Evolutionary conservation across 1,140 invertebrate species (phyloP).

Genomic region (Sycobia sp.): DNA sequence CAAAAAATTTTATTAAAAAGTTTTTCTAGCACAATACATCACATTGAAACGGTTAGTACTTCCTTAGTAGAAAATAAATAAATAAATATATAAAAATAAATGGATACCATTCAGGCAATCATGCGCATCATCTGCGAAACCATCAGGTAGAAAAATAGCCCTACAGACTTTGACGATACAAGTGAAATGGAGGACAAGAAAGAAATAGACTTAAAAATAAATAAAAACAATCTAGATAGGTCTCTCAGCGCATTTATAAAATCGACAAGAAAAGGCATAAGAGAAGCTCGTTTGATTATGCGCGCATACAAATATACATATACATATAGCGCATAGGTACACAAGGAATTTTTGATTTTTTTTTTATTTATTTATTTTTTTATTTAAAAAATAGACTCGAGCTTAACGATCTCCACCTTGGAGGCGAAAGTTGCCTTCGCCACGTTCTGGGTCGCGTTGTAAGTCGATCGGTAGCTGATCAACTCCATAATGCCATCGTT

Average conservation of each 20-base stretch:
- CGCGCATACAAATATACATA: background rate
- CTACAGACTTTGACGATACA: too few species aligned
- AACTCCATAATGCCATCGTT: constrained; percentile 75
- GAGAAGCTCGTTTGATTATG: background rate
- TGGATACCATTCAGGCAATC: too few species aligned
- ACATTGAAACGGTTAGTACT: constrained; percentile 3
- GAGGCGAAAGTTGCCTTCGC: constrained; percentile 43
- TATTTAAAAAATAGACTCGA: constrained; percentile 40
- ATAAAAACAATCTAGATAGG: constrained; percentile 7
- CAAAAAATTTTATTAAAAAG: constrained; percentile 15
- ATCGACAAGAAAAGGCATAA: background rate
- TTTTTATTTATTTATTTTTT: too few species aligned
- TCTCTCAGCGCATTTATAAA: too few species aligned
- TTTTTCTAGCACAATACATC: constrained; percentile 9
- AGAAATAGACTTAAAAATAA: too few species aligned
- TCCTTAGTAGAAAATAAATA: constrained; percentile 28
- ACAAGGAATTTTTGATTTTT: too few species aligned
- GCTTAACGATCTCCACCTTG: constrained; percentile 54
- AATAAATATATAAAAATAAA: too few species aligned
- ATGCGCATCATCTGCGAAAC: too few species aligned
- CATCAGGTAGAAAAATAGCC: too few species aligned
- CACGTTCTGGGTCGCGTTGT: constrained; percentile 41
- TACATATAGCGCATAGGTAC: too few species aligned
- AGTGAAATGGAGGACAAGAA: too few species aligned
- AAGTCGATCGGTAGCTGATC: constrained; percentile 68